Conservation (phyloP, 2,113 vertebrate genomes). For the Myocastor coypus region DNA sequence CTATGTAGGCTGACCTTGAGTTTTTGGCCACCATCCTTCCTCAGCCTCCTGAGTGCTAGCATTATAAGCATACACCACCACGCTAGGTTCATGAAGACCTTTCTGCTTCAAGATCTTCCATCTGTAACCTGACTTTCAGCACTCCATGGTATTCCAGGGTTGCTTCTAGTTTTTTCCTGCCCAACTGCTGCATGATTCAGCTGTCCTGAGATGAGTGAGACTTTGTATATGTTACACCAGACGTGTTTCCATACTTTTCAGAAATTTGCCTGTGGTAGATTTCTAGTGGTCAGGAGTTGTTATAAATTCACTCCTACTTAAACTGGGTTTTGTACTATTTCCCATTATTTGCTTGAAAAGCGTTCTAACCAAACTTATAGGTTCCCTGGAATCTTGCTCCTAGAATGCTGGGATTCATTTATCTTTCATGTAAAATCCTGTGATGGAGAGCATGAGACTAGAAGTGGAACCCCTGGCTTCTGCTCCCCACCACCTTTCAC, state of each 20-base stretch:
- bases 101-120: not conserved
- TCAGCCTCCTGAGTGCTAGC: not conserved
- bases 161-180: not conserved
- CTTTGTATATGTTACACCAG: not conserved
- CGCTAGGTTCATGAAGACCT: not conserved
- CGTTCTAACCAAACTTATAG: not conserved
- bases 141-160: not conserved
- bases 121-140: not conserved
- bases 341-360: not conserved
- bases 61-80: not conserved
- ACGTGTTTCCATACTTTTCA: not conserved
- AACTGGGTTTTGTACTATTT: not conserved
- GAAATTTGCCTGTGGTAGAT: not conserved
- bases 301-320: not conserved
- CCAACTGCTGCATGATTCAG: not conserved
- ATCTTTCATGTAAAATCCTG: not conserved
- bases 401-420: not conserved
- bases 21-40: not conserved
- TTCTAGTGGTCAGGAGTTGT: not conserved
- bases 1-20: not conserved
- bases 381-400: not conserved
- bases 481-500: not conserved
- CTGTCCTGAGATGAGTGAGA: not conserved
- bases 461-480: not conserved
- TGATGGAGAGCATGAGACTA: not conserved